Evolutionary conservation across 37 sponge, comb jelly and placozoan genomes (phyloP), one percentile per base, ranked within the genome.

Genomic region (Cladorhizidae sp.): DNA sequence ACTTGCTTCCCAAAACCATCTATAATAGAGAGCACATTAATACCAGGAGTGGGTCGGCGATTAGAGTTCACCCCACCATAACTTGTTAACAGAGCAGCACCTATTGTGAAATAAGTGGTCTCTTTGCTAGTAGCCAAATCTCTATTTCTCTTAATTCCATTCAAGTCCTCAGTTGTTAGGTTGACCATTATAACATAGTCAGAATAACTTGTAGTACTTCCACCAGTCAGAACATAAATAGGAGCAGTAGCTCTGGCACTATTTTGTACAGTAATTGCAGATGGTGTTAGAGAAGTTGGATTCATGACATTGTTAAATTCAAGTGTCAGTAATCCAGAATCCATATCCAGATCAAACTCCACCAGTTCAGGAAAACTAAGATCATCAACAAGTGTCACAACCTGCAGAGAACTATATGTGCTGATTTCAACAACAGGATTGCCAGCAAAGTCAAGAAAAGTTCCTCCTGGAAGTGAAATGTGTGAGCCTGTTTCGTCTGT

Each of bases 251-350:
- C 76, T 2, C 9, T 29, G 3, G 33, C 70, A 64, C 70, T 54
- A 43, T 74, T 75, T 42, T 90, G 95, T 5, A 94, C 61, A 20
- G 89, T 84, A 54, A 88, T 61, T 11, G 79, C 79, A n/a, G 83
- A 52, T 9, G 89, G 69, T 35, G 67, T 64, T 1, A 96, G 79
- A 11, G 93, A 88, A 35, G 0, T 36, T 20, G 65, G 22, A 80
- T 96, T 83, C 69, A 96, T 78, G 3, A 96, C 87, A 78, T 96
- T 89, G 63, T 90, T 80, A 79, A 90, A 93, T 50, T 83, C 69
- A 0, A 96, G 67, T 43, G 85, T 87, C n/a, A 96, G 74, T 56
- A 79, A 6, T 3, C 96, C 93, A 45, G 70, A 28, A 67, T 96
- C 71, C 23, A 93, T 22, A 62, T 96, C 96, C 31, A 93, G 88